Base-by-base conservation (phyloP, 2,888 invertebrate species). In the Volucella inflata region DNA sequence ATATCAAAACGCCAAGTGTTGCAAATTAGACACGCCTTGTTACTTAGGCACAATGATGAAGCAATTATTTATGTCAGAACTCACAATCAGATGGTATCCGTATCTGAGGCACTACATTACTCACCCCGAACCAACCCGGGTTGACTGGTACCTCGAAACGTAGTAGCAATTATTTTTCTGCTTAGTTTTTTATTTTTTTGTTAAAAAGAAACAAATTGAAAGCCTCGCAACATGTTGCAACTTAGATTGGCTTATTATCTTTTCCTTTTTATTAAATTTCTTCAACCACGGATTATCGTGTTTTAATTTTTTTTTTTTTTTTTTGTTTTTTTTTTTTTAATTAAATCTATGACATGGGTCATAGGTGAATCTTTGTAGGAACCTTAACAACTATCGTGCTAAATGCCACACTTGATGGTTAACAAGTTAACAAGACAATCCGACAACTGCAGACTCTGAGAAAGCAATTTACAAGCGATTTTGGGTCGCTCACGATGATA, bases 351-450 rank as follows among this genome's bases (percentile, higher is more conserved):
- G 55, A 68, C 64, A 55, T 59, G 60, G 67, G 59, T 74, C 65
- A 71, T 60, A 50, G 50, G 60, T 48, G 12, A 40, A 53, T 59
- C 50, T 68, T 53, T 60, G 74, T 51, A 55, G 59, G 40, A 75
- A 68, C 57, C 60, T 68, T 53, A 38, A 44, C 17, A 48, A 65
- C 40, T 68, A 57, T 80, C 75, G 65, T 81, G 81, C 51, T 81
- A 81, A 85, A 85, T 85, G 85, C 68, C 85, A 81, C 67, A 67
- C 80, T 85, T 76, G 80, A 84, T 84, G 64, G 74, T 21, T 79
- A 57, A 65, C 76, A 70, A 70, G 59, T 40, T 64, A 42, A 21
- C 11, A 42, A 48, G 17, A 40, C n/a, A 60, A 59, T 50, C 65
- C 21, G 14, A 30, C 8, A 64, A 10, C 11, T 10, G 30, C 21